Conservation (phyloP, 2,888 invertebrate genomes). For the Dryobota labecula region DNA sequence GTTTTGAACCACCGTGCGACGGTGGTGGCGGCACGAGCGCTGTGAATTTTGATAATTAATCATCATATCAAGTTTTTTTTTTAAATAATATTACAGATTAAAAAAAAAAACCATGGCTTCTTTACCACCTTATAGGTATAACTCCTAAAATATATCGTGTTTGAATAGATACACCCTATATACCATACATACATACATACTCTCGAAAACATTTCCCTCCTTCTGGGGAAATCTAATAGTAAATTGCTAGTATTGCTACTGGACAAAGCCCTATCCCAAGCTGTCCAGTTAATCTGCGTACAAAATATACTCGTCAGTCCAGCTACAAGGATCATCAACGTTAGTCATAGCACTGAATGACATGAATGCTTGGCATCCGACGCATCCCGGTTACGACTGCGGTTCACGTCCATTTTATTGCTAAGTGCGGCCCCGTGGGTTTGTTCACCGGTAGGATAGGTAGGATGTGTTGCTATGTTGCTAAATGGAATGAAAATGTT, state of each 20-base stretch:
- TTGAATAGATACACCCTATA: too few species aligned
- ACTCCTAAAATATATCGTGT: too few species aligned
- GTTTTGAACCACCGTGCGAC: too few species aligned
- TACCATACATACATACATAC: too few species aligned
- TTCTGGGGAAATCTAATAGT: too few species aligned
- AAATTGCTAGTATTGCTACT: neutral
- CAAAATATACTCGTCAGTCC: conserved; percentile 32
- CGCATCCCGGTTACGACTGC: conserved; percentile 46
- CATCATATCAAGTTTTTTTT: too few species aligned
- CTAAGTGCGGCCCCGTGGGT: conserved; percentile 38
- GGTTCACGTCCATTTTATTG: conserved; percentile 53
- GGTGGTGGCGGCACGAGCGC: too few species aligned
- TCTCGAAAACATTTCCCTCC: too few species aligned
- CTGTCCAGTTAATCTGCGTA: neutral
- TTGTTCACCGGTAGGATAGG: conserved; percentile 42
- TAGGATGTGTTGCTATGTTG: conserved; percentile 14
- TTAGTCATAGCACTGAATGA: conserved; percentile 48
- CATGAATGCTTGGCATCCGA: conserved; percentile 48
- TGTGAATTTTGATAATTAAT: too few species aligned
- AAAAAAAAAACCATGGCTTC: too few species aligned
- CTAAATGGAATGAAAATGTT: conserved; percentile 39
- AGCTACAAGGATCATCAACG: conserved; percentile 43
- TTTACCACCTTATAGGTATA: too few species aligned
- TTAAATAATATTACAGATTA: too few species aligned
- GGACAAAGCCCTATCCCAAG: neutral